Percentiles rank a stretch among this genome's conserved stretches.
Conservation (phyloP, 2,113 vertebrate genomes). For the Carollia perspicillata region DNA sequence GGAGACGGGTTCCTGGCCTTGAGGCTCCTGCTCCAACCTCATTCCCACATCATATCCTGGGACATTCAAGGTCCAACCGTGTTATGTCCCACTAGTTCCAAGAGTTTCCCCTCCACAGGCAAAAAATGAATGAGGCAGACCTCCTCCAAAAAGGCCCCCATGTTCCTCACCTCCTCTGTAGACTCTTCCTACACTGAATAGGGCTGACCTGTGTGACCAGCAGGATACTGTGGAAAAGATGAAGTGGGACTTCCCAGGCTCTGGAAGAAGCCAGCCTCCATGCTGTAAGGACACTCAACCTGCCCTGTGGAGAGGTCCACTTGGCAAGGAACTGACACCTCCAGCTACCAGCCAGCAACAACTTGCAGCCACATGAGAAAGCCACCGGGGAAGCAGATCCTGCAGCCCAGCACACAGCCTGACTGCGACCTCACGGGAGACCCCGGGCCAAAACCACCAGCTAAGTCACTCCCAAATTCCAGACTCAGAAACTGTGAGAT, state of each 20-base stretch:
- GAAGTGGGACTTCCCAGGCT: neutral
- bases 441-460: neutral
- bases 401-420: neutral
- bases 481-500: neutral
- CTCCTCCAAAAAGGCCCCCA: neutral
- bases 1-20: neutral
- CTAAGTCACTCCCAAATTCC: neutral
- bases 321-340: neutral
- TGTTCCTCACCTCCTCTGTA: neutral
- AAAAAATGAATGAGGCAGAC: neutral
- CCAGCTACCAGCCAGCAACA: neutral
- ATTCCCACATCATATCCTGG: neutral
- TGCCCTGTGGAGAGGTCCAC: neutral
- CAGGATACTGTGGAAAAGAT: neutral
- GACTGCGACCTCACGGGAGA: neutral
- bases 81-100: neutral
- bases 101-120: neutral
- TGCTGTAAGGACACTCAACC: neutral
- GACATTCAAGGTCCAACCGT: neutral
- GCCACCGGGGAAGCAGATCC: neutral
- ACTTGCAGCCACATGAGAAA: neutral
- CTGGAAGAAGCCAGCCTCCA: neutral
- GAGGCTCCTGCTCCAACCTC: neutral
- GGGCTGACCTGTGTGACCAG: neutral
- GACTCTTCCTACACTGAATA: neutral